phyloP scores from a whole-genome alignment of 1,140 invertebrate species.

The Drosophila kanapiae region DNA sequence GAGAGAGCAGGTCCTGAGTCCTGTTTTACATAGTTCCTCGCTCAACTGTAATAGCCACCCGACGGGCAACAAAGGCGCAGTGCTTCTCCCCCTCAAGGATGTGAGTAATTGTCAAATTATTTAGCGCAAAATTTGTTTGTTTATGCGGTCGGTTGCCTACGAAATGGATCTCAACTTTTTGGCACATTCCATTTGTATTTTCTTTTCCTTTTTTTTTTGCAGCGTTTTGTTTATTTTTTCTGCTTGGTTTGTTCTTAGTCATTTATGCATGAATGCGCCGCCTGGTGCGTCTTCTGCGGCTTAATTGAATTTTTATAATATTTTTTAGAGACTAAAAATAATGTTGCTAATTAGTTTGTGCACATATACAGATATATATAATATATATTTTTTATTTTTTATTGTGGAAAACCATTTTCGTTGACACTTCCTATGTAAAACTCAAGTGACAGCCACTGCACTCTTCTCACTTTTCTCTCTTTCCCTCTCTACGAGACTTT shows the following conservation, averaged over 20 bases:
- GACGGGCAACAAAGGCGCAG: constrained; percentile 1
- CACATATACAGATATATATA: background rate
- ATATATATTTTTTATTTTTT: constrained; percentile 9
- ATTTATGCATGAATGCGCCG: constrained; percentile 84
- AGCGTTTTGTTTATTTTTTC: background rate
- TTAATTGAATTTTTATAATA: constrained; percentile 68
- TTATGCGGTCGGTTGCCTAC: constrained; percentile 75
- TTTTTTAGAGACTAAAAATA: constrained; percentile 23
- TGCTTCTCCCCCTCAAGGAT: constrained; percentile 50
- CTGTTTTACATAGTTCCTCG: constrained; percentile 52
- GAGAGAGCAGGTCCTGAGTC: constrained; percentile 5
- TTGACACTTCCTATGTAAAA: constrained; percentile 52
- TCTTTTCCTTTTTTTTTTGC: constrained; percentile 14
- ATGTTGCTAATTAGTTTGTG: constrained; percentile 58
- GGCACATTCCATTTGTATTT: constrained; percentile 29
- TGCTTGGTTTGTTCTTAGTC: constrained; percentile 79
- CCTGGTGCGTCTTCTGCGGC: constrained; percentile 57
- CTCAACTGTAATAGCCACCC: constrained; percentile 48
- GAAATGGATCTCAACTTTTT: constrained; percentile 78
- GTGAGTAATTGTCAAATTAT: constrained; percentile 86
- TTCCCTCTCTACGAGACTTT: constrained; percentile 5
- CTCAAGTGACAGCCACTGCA: constrained; percentile 27
- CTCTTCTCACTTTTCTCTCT: constrained; percentile 18
- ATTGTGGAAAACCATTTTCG: constrained; percentile 18
- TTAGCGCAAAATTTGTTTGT: constrained; percentile 85